phyloP scores from a whole-genome alignment of 2,113 vertebrate genomes.

The Eulacestoma nigropectus region DNA sequence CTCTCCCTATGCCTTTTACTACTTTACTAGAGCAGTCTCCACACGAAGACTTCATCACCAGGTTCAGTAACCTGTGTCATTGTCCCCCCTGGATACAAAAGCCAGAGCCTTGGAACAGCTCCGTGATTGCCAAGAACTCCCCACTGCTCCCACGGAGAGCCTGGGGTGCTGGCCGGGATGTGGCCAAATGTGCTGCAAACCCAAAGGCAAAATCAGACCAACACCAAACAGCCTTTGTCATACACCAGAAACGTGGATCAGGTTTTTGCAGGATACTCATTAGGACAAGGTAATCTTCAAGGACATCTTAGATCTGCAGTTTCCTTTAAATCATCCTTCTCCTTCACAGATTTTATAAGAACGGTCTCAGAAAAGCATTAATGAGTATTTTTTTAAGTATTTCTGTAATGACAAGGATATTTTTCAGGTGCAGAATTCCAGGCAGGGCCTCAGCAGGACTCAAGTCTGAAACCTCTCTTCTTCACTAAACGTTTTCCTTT shows the following conservation, averaged over 20 bases:
- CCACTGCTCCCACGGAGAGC: not conserved
- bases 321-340: not conserved
- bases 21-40: not conserved
- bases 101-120: not conserved
- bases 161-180: not conserved
- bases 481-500: not conserved
- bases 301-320: not conserved
- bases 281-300: not conserved
- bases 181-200: not conserved
- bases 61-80: not conserved
- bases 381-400: not conserved
- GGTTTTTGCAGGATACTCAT: not conserved
- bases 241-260: fast-evolving
- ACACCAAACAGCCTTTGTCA: not conserved
- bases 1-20: not conserved
- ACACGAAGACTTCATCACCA: not conserved
- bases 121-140: fast-evolving
- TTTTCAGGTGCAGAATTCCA: not conserved
- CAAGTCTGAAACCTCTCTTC: not conserved
- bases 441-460: not conserved
- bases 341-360: not conserved
- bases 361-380: not conserved
- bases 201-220: not conserved
- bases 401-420: not conserved
- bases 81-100: not conserved